A percentile compares a stretch with the other conserved stretches of the same genome.
Evolutionary conservation across 2,113 vertebrate species (phyloP).

Genomic region (Tupaia chinensis): DNA sequence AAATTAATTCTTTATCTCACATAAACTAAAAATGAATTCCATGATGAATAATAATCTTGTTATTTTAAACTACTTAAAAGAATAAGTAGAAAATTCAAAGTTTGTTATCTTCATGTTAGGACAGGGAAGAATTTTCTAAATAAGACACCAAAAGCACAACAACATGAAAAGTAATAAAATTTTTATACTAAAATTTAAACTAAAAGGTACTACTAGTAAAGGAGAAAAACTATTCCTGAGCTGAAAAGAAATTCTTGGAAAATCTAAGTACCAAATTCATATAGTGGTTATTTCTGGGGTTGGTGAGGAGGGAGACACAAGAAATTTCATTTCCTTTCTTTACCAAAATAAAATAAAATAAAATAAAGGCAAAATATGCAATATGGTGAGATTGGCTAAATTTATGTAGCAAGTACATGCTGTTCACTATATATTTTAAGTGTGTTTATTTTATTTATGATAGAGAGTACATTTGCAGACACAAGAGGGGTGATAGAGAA

Average conservation of each 20-base stretch:
- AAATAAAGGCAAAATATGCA: background rate
- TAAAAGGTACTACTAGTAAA: background rate
- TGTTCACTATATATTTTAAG: background rate
- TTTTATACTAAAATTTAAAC: background rate
- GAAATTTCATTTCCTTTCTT: background rate
- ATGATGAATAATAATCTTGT: background rate
- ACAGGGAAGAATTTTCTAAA: constrained; percentile 12
- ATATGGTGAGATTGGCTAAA: background rate
- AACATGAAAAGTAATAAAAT: background rate
- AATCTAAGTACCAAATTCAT: background rate
- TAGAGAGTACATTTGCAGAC: no score
- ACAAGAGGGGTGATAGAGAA: no score
- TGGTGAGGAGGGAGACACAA: background rate
- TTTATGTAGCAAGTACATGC: background rate
- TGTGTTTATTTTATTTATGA: no score
- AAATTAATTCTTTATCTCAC: constrained; percentile 16
- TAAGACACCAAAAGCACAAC: background rate
- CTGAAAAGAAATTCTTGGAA: background rate
- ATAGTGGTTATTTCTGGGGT: background rate
- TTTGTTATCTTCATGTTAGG: background rate
- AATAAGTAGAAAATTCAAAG: background rate
- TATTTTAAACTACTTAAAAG: constrained; percentile 12
- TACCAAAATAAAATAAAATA: background rate
- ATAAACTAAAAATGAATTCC: constrained; percentile 4
- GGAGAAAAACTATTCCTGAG: background rate